Percentiles rank a stretch among this genome's conserved stretches.
Evolutionary conservation across 1,140 invertebrate genomes (phyloP).

Genomic region (Orussus abietinus): DNA sequence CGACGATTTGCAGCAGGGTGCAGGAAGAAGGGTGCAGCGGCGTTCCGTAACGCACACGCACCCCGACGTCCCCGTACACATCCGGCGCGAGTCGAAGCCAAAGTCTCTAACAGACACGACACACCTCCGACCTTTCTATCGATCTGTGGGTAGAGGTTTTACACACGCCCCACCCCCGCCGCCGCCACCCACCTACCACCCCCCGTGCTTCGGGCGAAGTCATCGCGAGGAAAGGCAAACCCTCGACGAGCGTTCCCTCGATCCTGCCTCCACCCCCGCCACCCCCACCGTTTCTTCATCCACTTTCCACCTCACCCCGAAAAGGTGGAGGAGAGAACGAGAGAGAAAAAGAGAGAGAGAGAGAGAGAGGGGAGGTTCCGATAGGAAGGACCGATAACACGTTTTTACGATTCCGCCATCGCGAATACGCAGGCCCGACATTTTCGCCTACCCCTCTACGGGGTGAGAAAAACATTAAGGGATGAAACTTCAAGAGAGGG

Average conservation of each 20-base stretch:
- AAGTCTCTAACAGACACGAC: conserved; percentile 44
- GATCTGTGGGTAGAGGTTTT: conserved; percentile 48
- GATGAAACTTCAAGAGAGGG: no score
- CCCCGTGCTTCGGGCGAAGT: conserved; percentile 22
- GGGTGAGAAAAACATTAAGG: no score
- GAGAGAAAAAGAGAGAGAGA: no score
- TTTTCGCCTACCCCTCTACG: no score
- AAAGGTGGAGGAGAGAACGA: conserved; percentile 5
- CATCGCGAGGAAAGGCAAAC: conserved; percentile 31
- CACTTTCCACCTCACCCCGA: conserved; percentile 4
- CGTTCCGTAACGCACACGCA: no score
- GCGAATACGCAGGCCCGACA: no score
- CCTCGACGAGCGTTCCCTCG: neutral
- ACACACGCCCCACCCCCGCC: conserved; percentile 30
- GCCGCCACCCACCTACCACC: conserved; percentile 30
- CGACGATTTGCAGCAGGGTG: no score
- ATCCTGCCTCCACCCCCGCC: conserved; percentile 3
- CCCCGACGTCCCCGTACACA: no score
- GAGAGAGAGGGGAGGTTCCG: no score
- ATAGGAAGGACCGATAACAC: conserved; percentile 18
- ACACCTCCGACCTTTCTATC: conserved; percentile 52
- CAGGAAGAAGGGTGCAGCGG: no score
- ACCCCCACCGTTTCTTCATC: neutral
- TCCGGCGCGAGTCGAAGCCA: conserved; percentile 29
- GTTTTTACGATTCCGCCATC: conserved; percentile 25